phyloP scores from a whole-genome alignment of 2,888 invertebrate species.

The Scrobipalpa costella region DNA sequence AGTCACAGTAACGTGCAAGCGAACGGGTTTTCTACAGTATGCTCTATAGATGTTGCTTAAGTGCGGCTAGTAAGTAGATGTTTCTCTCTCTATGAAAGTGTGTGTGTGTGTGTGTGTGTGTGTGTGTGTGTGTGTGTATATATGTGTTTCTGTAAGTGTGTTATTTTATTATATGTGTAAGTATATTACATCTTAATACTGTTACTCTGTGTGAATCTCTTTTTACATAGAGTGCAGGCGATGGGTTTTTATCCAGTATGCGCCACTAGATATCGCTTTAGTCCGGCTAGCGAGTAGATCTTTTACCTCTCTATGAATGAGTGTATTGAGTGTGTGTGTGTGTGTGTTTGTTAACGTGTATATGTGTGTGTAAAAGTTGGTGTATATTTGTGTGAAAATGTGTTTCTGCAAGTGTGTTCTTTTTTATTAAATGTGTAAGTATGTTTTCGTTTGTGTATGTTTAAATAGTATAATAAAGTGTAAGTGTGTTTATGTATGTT shows the following conservation, averaged over 20 bases:
- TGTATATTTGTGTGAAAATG: not conserved
- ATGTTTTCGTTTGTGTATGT: not conserved
- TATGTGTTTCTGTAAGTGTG: not conserved
- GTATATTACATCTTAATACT: conserved; percentile 66
- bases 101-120: too few relatives aligned
- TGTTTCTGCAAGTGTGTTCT: not conserved
- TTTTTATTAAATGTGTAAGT: not conserved
- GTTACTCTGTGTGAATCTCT: conserved; percentile 72
- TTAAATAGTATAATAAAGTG: too few relatives aligned
- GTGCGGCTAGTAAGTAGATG: conserved; percentile 59
- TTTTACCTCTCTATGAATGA: too few relatives aligned
- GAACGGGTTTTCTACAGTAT: conserved; percentile 68
- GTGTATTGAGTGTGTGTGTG: too few relatives aligned
- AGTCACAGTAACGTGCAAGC: conserved; percentile 62
- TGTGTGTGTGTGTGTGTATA: not conserved
- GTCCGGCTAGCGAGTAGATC: conserved; percentile 59
- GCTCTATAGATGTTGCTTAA: conserved; percentile 66
- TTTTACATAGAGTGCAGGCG: conserved; percentile 64
- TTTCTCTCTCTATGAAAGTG: too few relatives aligned
- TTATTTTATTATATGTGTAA: not conserved
- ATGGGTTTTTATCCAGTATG: conserved; percentile 70
- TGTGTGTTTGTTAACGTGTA: conserved; percentile 38
- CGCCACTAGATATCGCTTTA: conserved; percentile 64
- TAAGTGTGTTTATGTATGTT: not conserved
- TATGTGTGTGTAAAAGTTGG: not conserved